Percentiles rank a stretch among this genome's conserved stretches.
Conservation (phyloP, 2,888 invertebrate genomes). For the Apodemia duryi region DNA sequence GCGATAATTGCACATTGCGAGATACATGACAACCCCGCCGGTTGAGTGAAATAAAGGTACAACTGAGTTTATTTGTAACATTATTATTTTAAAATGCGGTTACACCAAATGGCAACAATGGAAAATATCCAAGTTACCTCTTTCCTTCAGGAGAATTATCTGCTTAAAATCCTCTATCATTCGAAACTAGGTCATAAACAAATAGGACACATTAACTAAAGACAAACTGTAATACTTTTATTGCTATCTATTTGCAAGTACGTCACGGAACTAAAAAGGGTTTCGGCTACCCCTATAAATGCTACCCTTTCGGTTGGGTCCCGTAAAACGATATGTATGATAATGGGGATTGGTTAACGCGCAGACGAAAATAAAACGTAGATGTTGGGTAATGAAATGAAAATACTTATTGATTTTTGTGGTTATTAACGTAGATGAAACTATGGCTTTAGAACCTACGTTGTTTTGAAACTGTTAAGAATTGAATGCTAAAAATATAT, state of each 20-base stretch:
- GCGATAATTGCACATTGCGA: no score
- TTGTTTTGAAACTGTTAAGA: background rate
- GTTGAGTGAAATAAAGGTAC: no score
- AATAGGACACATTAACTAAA: background rate
- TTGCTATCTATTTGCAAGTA: constrained; percentile 10
- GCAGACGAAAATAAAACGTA: constrained; percentile 8
- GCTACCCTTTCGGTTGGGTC: constrained; percentile 3
- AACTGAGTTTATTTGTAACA: no score
- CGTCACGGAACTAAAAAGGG: constrained; percentile 13
- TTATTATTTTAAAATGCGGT: no score
- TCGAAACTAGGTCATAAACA: background rate
- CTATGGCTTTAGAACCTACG: background rate
- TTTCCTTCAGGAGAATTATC: no score
- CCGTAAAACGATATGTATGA: constrained; percentile 19
- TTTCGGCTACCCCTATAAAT: constrained; percentile 4
- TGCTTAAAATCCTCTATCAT: no score
- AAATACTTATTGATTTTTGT: background rate
- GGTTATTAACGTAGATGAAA: background rate
- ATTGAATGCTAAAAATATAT: no score
- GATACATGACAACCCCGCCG: no score
- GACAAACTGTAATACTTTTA: constrained; percentile 10
- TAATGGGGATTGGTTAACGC: constrained; percentile 17
- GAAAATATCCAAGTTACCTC: no score
- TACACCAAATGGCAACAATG: no score
- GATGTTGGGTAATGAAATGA: constrained; percentile 3